Conservation (phyloP, 2,888 invertebrate species). For the Nymphalis c-album region DNA sequence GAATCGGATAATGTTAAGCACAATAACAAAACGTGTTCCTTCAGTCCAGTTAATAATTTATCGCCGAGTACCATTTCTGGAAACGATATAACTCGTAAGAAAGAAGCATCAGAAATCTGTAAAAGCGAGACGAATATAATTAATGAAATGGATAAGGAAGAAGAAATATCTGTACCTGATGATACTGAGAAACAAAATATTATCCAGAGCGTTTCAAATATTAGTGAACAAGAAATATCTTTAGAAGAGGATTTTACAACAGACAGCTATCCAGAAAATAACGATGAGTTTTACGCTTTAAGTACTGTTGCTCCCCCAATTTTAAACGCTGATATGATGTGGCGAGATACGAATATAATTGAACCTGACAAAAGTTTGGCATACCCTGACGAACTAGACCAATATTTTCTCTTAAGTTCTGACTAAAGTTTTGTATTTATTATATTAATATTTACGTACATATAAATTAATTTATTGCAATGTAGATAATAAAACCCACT, state of each 20-base stretch:
- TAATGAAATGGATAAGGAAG: constrained; percentile 2
- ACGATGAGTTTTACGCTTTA: constrained; percentile 23
- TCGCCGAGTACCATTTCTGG: background rate
- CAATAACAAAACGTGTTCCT: background rate
- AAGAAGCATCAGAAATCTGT: background rate
- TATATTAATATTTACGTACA: constrained; percentile 29
- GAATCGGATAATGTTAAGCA: background rate
- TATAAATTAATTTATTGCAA: constrained; percentile 4
- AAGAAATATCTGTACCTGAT: background rate
- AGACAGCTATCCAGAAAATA: constrained; percentile 37
- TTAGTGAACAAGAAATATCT: background rate
- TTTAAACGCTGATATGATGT: constrained; percentile 26
- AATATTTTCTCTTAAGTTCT: constrained; percentile 36
- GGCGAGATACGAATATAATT: constrained; percentile 31
- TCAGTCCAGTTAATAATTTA: background rate
- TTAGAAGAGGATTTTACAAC: constrained; percentile 41
- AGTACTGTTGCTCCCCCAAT: constrained; percentile 34
- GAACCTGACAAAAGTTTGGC: constrained; percentile 24
- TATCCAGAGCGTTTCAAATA: background rate
- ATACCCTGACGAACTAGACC: constrained; percentile 40
- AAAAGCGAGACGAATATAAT: background rate
- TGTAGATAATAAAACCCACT: constrained; percentile 2
- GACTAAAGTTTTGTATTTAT: background rate
- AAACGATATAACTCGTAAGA: background rate
- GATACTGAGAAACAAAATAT: background rate